phyloP scores from a whole-genome alignment of 2,888 invertebrate species.

The Heliconius ismenius region DNA sequence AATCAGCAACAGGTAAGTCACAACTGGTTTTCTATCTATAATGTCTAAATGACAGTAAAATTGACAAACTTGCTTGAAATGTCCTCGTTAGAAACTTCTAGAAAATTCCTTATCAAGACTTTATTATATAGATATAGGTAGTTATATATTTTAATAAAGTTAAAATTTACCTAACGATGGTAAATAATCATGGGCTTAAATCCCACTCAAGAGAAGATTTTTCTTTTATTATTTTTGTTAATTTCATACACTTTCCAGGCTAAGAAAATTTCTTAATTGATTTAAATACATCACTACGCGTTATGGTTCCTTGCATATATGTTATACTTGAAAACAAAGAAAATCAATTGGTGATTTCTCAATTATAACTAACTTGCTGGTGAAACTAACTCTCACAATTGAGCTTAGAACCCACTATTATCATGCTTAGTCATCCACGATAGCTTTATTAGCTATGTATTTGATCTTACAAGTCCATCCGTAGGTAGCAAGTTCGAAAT shows the following conservation, averaged over 20 bases:
- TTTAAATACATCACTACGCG: too few species aligned
- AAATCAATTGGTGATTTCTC: too few species aligned
- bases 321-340: too few species aligned
- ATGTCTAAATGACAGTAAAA: background rate
- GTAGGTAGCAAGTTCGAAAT: background rate
- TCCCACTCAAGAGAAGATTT: background rate
- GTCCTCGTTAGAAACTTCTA: background rate
- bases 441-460: background rate
- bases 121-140: background rate
- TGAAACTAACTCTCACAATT: background rate
- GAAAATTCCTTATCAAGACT: background rate
- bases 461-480: background rate
- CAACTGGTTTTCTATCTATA: conserved; percentile 8
- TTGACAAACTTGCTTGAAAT: conserved; percentile 6
- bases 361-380: too few species aligned
- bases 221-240: too few species aligned
- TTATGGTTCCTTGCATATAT: too few species aligned
- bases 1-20: background rate
- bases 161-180: too few species aligned
- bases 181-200: background rate
- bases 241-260: too few species aligned
- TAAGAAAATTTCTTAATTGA: too few species aligned
- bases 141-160: background rate
- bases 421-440: background rate
- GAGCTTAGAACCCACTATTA: background rate